Conservation (phyloP, 2,888 invertebrate genomes). For the Pseudoips prasinana region DNA sequence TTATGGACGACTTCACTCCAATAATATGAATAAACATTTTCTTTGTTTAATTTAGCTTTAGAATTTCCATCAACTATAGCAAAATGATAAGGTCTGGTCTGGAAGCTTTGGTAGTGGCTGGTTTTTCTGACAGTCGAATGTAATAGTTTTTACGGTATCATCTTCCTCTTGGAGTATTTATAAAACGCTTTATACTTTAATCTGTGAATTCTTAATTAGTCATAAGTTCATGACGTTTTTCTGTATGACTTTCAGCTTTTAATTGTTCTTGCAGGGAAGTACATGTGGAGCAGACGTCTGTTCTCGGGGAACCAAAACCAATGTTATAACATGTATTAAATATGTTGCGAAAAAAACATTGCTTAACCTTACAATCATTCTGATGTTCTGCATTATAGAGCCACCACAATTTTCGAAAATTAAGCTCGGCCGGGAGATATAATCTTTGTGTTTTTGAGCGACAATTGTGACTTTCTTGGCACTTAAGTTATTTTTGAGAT, state of each 20-base stretch:
- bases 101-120: conserved; percentile 21
- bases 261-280: conserved; percentile 7
- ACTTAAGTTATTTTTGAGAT: no score
- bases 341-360: conserved; percentile 16
- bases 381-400: conserved; percentile 8
- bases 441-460: conserved; percentile 4
- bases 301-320: conserved; percentile 14
- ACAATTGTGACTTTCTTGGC: no score
- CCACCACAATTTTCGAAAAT: conserved; percentile 23
- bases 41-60: conserved; percentile 19
- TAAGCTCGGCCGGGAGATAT: conserved; percentile 14
- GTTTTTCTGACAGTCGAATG: conserved; percentile 32
- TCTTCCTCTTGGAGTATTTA: background rate
- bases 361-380: conserved; percentile 13
- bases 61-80: conserved; percentile 39
- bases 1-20: conserved; percentile 12
- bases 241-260: background rate
- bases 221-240: background rate
- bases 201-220: background rate
- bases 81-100: conserved; percentile 38
- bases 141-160: background rate
- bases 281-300: background rate
- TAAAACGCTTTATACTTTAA: conserved; percentile 1
- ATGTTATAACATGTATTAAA: conserved; percentile 18
- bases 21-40: conserved; percentile 18